A percentile compares a stretch with the other conserved stretches of the same genome.
These are phyloP conservation scores for Trimorus sp. DNA, from an alignment of 2,888 invertebrate genomes.

Conservation along the genomic window DNA sequence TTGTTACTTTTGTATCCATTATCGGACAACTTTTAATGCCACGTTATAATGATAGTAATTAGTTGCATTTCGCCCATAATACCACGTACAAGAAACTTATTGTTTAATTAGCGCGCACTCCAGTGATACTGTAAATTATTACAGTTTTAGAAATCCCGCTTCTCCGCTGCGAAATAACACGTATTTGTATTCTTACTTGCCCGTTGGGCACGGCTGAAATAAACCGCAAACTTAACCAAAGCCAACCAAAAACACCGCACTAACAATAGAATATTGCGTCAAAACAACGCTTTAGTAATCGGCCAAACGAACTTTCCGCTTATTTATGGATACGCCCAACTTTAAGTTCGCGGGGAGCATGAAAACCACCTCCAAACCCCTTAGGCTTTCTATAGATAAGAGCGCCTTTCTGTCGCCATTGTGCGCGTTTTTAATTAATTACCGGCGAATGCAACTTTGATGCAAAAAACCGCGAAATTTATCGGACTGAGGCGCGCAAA, in stretches of 20 bases:
- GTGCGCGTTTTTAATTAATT: too few relatives aligned
- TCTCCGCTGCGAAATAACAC: conserved; percentile 12
- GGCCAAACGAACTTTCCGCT: conserved; percentile 4
- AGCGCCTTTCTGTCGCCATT: too few relatives aligned
- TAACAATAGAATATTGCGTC: conserved; percentile 12
- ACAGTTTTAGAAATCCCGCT: conserved; percentile 3
- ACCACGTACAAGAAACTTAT: not conserved
- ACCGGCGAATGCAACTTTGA: not conserved
- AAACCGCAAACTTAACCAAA: conserved; percentile 22
- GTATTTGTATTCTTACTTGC: conserved; percentile 26
- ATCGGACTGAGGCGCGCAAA: too few relatives aligned
- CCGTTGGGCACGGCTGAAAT: conserved; percentile 4
- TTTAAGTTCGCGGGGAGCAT: not conserved
- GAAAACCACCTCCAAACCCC: not conserved
- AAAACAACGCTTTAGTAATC: conserved; percentile 16
- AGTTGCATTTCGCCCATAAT: not conserved
- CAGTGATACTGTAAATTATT: conserved; percentile 19
- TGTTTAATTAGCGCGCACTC: conserved; percentile 20
- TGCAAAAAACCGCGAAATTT: too few relatives aligned
- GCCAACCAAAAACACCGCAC: conserved; percentile 3
- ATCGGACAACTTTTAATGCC: not conserved
- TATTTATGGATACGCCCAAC: conserved; percentile 3
- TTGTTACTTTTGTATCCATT: not conserved
- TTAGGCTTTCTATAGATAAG: too few relatives aligned
- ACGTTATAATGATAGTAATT: not conserved